These are phyloP conservation scores for Papilio aristodemus DNA, from an alignment of 1,140 invertebrate genomes.

Conservation along the genomic window DNA sequence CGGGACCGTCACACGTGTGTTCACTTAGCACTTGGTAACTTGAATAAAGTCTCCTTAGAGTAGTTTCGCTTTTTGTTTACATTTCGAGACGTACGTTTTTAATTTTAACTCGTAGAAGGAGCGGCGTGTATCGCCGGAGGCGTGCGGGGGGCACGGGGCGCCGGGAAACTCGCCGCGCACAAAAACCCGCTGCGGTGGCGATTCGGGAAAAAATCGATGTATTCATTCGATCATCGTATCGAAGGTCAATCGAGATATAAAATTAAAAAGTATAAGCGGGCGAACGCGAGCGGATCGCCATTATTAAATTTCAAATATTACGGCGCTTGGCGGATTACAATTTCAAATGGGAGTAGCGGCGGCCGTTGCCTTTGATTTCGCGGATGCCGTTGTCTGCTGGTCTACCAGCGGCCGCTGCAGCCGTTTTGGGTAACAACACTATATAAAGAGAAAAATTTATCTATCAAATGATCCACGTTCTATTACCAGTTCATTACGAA, in stretches of 20 bases:
- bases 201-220: constrained; percentile 58
- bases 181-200: constrained; percentile 45
- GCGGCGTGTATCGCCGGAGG: neutral
- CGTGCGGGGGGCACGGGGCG: neutral
- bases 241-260: constrained; percentile 75
- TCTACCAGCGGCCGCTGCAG: neutral
- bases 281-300: constrained; percentile 61
- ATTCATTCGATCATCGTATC: constrained; percentile 66
- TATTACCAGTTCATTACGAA: no score
- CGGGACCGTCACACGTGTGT: constrained; percentile 67
- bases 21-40: constrained; percentile 68
- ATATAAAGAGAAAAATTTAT: no score
- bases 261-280: constrained; percentile 79
- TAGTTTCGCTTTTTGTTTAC: constrained; percentile 48
- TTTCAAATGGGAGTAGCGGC: constrained; percentile 68
- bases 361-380: constrained; percentile 53
- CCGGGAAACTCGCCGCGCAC: constrained; percentile 38
- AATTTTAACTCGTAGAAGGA: constrained; percentile 39
- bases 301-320: constrained; percentile 79
- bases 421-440: neutral
- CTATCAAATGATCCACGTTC: no score
- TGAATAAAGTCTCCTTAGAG: constrained; percentile 57
- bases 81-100: constrained; percentile 40
- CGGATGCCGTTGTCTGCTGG: constrained; percentile 12
- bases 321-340: constrained; percentile 66